phyloP scores from a whole-genome alignment of 2,113 vertebrate species.

The Mustela lutreola region DNA sequence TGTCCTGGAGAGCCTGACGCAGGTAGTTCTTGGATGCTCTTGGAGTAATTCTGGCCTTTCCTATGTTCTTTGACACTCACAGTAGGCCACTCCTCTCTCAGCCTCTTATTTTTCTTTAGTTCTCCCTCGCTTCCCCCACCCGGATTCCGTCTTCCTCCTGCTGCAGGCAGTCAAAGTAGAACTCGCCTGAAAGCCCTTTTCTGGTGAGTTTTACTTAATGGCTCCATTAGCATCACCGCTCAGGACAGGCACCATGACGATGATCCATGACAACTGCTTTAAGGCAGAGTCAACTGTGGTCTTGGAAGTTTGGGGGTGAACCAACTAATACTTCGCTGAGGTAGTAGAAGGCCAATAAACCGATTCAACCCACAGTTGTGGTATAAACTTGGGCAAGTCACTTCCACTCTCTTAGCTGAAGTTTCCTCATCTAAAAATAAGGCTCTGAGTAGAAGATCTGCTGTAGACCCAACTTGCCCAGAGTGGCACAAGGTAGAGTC shows the following conservation, averaged over 20 bases:
- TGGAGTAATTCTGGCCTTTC: neutral
- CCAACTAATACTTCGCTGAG: neutral
- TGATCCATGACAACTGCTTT: neutral
- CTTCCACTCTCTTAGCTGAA: neutral
- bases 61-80: neutral
- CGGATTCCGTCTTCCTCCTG: neutral
- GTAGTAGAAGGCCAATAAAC: neutral
- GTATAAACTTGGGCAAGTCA: neutral
- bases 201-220: neutral
- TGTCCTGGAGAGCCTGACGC: neutral
- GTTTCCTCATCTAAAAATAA: neutral
- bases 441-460: neutral
- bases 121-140: neutral
- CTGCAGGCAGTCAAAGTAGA: neutral
- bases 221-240: neutral
- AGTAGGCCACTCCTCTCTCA: neutral
- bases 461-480: neutral
- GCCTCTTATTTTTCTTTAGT: neutral
- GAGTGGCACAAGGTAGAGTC: too few species aligned
- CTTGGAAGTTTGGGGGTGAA: neutral
- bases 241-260: neutral
- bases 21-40: neutral
- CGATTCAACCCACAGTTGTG: neutral
- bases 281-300: neutral
- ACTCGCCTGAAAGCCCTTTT: neutral